phyloP scores from a whole-genome alignment of 92 coral and sea anemone species.

The Isaurus tuberculatus region DNA sequence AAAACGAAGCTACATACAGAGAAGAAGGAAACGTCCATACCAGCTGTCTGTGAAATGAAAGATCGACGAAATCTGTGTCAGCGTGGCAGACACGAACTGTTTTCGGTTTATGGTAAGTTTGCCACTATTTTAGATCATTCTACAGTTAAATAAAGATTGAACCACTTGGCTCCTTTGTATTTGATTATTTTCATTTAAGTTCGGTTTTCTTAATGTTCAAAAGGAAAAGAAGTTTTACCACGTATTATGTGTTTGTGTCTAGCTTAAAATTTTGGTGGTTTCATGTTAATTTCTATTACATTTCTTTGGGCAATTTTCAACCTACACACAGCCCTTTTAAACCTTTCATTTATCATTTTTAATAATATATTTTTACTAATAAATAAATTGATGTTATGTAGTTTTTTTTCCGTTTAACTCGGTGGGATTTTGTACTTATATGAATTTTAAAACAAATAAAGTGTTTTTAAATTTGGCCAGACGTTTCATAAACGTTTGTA shows the following conservation, averaged over 20 bases:
- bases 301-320: constrained; percentile 25
- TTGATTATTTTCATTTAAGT: background rate
- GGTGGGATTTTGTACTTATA: background rate
- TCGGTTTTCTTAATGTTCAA: background rate
- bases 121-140: background rate
- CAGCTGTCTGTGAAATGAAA: constrained; percentile 75
- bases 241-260: background rate
- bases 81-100: constrained; percentile 76
- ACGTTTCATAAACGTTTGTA: background rate
- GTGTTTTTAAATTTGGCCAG: background rate
- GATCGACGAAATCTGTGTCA: constrained; percentile 68
- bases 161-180: background rate
- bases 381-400: background rate
- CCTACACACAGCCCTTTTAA: background rate
- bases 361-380: background rate
- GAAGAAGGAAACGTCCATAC: constrained; percentile 59
- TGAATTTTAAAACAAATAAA: background rate
- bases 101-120: constrained; percentile 87
- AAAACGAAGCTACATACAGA: constrained; percentile 67
- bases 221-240: background rate
- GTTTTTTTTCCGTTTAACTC: background rate
- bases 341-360: constrained; percentile 10
- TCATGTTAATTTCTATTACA: constrained; percentile 17
- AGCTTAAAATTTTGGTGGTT: constrained; percentile 21
- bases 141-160: background rate